A percentile compares a stretch with the other conserved stretches of the same genome.
Evolutionary conservation across 1,140 invertebrate genomes (phyloP).

Genomic region (Pogonus chalceus): DNA sequence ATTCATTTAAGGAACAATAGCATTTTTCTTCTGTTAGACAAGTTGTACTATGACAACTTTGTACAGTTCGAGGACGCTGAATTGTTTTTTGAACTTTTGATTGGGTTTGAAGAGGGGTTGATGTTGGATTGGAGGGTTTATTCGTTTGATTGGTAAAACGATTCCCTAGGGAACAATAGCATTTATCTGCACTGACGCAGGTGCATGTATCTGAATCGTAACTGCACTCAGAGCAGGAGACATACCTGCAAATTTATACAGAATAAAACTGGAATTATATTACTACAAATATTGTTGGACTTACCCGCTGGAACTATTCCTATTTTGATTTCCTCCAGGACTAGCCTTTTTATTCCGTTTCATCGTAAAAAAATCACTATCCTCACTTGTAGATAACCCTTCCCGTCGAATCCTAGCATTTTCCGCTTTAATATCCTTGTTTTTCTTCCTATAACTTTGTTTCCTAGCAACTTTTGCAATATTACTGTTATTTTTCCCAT

Average conservation of each 20-base stretch:
- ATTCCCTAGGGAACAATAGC: constrained; percentile 55
- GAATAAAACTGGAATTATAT: too few relatives aligned
- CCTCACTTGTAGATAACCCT: constrained; percentile 50
- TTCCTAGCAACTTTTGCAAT: constrained; percentile 34
- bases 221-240: constrained; percentile 76
- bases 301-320: constrained; percentile 53
- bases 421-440: constrained; percentile 32
- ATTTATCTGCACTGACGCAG: constrained; percentile 60
- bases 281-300: constrained; percentile 22
- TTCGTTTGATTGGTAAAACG: constrained; percentile 17
- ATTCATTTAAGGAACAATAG: constrained; percentile 56
- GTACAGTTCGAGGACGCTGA: constrained; percentile 15
- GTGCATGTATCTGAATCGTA: constrained; percentile 72
- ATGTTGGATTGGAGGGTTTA: constrained; percentile 19
- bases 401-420: constrained; percentile 29
- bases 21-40: constrained; percentile 47
- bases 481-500: too few relatives aligned
- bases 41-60: constrained; percentile 13
- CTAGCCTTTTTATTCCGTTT: constrained; percentile 28
- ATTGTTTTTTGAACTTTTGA: too few relatives aligned
- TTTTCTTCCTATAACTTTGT: constrained; percentile 35
- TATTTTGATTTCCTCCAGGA: constrained; percentile 41
- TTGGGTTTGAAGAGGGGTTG: too few relatives aligned
- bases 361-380: constrained; percentile 52
- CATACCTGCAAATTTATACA: constrained; percentile 40